phyloP scores from a whole-genome alignment of 2,113 vertebrate genomes.

The Ictalurus furcatus region DNA sequence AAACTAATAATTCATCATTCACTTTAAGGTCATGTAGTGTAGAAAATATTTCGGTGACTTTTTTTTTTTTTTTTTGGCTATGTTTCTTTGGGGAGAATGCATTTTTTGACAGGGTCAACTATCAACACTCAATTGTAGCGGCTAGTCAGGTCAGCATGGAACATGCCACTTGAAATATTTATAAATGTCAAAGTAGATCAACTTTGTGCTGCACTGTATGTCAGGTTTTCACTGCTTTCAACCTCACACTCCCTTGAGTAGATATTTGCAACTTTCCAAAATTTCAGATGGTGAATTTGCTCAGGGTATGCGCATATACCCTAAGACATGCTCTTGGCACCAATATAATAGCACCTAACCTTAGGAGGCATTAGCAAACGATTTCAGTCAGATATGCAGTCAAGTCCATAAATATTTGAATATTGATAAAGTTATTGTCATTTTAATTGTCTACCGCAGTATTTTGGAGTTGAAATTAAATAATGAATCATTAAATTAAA shows the following conservation, averaged over 20 bases:
- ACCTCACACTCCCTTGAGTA: neutral
- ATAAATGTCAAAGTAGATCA: neutral
- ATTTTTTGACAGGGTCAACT: neutral
- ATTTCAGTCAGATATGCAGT: neutral
- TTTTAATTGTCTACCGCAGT: neutral
- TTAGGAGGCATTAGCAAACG: neutral
- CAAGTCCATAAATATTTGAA: neutral
- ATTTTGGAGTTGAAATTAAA: neutral
- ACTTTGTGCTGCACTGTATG: neutral
- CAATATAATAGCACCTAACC: neutral
- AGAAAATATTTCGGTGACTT: neutral
- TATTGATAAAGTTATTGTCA: neutral
- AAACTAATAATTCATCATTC: too few relatives aligned
- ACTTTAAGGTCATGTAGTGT: neutral
- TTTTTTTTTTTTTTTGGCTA: neutral
- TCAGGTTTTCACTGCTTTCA: neutral
- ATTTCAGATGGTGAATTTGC: neutral
- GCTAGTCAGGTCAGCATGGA: neutral
- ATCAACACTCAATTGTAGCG: neutral
- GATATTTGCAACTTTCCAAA: neutral
- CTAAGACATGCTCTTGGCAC: neutral
- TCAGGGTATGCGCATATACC: neutral
- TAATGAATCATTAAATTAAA: neutral
- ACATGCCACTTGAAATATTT: neutral
- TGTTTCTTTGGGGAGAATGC: neutral